phyloP scores from a whole-genome alignment of 2,113 vertebrate species.

The Campylomormyrus tamandua region DNA sequence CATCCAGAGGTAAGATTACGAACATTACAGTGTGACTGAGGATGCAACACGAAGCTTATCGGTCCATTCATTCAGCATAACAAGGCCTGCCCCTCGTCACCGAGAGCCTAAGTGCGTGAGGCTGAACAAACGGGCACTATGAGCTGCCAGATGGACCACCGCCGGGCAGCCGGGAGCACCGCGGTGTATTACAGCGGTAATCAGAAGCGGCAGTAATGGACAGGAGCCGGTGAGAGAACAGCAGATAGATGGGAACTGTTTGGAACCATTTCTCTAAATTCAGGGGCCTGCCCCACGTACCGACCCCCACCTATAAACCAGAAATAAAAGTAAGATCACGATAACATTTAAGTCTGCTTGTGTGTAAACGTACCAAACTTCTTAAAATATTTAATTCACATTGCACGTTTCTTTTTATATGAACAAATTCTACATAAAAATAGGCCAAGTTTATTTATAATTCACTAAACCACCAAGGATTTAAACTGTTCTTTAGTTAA shows the following conservation, averaged over 20 bases:
- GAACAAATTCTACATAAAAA: neutral
- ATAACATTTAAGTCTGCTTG: neutral
- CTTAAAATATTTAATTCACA: neutral
- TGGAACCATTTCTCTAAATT: neutral
- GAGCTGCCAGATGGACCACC: neutral
- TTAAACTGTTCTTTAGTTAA: neutral
- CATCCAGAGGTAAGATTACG: neutral
- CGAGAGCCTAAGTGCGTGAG: neutral
- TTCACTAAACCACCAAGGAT: neutral
- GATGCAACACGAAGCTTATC: neutral
- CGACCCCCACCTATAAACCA: neutral
- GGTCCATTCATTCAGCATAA: neutral
- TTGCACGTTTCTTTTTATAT: neutral
- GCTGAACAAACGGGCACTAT: neutral
- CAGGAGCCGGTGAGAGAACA: neutral
- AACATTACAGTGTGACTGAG: neutral
- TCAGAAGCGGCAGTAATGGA: neutral
- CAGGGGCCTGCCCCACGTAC: neutral
- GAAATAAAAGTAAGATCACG: neutral
- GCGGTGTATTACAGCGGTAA: neutral
- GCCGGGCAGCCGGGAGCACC: neutral
- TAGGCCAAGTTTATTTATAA: neutral
- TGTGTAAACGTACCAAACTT: neutral
- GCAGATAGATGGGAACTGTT: neutral
- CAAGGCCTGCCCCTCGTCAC: neutral